phyloP scores from a whole-genome alignment of 1,140 invertebrate species.

The Microplitis mediator region DNA sequence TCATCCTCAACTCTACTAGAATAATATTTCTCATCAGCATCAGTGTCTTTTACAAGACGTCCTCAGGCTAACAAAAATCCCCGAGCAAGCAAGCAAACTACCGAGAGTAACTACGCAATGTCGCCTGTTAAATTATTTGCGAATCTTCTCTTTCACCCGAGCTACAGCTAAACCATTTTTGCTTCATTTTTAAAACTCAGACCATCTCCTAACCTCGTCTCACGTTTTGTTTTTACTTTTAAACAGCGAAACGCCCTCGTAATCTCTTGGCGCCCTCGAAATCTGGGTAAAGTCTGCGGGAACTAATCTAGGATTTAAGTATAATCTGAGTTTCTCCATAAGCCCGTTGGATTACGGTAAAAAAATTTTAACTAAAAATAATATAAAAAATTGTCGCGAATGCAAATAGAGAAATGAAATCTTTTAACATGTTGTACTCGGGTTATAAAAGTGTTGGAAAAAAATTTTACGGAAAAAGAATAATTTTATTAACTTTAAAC shows the following conservation, averaged over 20 bases:
- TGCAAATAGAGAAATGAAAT: background rate
- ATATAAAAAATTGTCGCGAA: background rate
- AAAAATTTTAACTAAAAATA: constrained; percentile 7
- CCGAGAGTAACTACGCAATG: background rate
- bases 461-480: too few species aligned
- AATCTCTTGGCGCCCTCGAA: constrained; percentile 30
- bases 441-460: too few species aligned
- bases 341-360: constrained; percentile 28
- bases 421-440: background rate
- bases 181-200: background rate
- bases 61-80: background rate
- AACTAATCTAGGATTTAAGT: constrained; percentile 31
- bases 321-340: constrained; percentile 31
- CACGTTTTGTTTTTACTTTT: constrained; percentile 26
- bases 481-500: too few species aligned
- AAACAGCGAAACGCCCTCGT: constrained; percentile 25
- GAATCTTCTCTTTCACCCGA: background rate
- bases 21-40: too few species aligned
- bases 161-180: background rate
- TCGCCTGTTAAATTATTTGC: constrained; percentile 25
- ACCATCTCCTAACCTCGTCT: background rate
- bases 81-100: background rate
- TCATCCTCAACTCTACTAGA: too few species aligned
- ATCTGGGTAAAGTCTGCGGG: constrained; percentile 30
- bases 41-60: background rate